A percentile compares a stretch with the other conserved stretches of the same genome.
Conservation (phyloP, 2,113 vertebrate genomes). For the Anolis sagrei region DNA sequence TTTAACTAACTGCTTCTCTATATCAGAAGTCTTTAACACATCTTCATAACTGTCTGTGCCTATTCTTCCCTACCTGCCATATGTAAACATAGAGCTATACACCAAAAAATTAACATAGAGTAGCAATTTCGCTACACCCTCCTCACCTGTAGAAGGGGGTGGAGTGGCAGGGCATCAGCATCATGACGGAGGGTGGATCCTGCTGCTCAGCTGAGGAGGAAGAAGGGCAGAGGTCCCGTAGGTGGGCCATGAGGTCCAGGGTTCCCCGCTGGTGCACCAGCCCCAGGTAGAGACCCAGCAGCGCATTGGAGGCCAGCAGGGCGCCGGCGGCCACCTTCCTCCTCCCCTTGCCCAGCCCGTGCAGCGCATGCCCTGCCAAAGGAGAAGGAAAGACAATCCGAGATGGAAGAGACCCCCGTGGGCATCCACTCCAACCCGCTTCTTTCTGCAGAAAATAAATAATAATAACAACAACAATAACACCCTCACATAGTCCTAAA, state of each 20-base stretch:
- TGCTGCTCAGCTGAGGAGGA: slow-evolving; percentile 10
- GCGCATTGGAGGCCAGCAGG: slow-evolving; percentile 82
- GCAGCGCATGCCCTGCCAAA: slow-evolving; percentile 84
- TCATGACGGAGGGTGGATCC: slow-evolving; percentile 75
- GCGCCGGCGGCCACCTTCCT: slow-evolving; percentile 75
- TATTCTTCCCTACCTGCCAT: too few species aligned
- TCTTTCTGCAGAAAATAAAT: too few species aligned
- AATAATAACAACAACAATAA: too few species aligned
- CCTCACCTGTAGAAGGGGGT: slow-evolving; percentile 94
- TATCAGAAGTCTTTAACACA: too few species aligned
- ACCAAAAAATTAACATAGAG: too few species aligned
- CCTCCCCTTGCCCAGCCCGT: slow-evolving; percentile 79
- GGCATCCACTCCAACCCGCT: too few species aligned
- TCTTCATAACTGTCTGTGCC: too few species aligned
- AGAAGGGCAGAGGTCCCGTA: slow-evolving; percentile 80
- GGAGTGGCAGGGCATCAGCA: slow-evolving; percentile 97
- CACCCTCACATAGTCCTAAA: too few species aligned
- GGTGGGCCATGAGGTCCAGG: slow-evolving; percentile 89
- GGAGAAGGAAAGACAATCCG: slow-evolving; percentile 26
- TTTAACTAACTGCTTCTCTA: too few species aligned
- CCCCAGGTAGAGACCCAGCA: slow-evolving; percentile 88
- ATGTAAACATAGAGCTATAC: too few species aligned
- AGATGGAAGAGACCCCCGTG: too few species aligned
- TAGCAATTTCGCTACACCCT: too few species aligned
- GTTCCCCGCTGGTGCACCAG: slow-evolving; percentile 92